phyloP scores from a whole-genome alignment of 2,797 vertebrate species.

The Poecilia wingei region DNA sequence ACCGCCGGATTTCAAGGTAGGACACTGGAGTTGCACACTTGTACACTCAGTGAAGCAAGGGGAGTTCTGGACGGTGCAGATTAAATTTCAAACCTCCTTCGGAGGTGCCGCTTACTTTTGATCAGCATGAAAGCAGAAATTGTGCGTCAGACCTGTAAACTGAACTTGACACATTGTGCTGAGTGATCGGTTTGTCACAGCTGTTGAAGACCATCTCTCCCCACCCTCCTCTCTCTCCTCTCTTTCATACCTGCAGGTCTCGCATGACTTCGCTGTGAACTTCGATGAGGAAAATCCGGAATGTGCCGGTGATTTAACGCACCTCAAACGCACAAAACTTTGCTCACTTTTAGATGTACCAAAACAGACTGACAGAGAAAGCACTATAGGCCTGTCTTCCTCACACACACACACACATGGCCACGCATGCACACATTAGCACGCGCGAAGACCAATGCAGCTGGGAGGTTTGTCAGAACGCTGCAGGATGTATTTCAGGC shows the following conservation, averaged over 20 bases:
- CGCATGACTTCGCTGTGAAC: conserved; percentile 99
- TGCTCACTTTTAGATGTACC: not conserved
- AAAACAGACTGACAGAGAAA: conserved; percentile 22
- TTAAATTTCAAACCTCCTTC: conserved; percentile 31
- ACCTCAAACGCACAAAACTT: conserved; percentile 7
- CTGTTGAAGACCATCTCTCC: conserved; percentile 13
- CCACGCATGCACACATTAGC: not conserved
- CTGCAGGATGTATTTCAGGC: conserved; percentile 65
- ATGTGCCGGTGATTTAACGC: conserved; percentile 90
- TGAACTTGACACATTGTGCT: conserved; percentile 37
- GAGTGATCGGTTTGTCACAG: conserved; percentile 18
- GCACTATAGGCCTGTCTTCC: conserved; percentile 23
- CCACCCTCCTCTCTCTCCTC: conserved; percentile 24
- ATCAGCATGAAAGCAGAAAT: conserved; percentile 57
- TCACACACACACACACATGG: conserved; percentile 29
- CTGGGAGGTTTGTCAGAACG: conserved; percentile 57
- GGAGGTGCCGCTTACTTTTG: conserved; percentile 48
- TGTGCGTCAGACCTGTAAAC: conserved; percentile 50
- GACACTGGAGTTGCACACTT: conserved; percentile 7
- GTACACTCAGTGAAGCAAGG: conserved; percentile 19
- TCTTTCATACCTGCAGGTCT: conserved; percentile 83
- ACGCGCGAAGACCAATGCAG: conserved; percentile 25
- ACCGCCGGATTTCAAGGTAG: conserved; percentile 98
- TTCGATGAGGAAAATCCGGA: conserved; percentile 99
- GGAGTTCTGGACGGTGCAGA: conserved; percentile 25